Percentiles rank a stretch among this genome's conserved stretches.
phyloP scores from a whole-genome alignment of 1,140 invertebrate species.

The Hylaeus volcanicus region DNA sequence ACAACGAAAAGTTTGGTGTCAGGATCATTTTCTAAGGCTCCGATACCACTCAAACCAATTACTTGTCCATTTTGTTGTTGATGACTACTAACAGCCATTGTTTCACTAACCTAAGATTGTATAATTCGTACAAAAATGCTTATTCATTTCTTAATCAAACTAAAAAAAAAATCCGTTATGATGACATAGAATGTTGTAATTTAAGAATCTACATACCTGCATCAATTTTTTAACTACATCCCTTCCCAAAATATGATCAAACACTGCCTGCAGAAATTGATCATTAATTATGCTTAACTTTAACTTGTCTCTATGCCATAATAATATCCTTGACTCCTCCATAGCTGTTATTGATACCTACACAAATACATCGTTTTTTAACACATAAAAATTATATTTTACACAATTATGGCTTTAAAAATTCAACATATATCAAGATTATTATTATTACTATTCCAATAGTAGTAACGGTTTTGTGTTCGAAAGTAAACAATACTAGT shows the following conservation, averaged over 20 bases:
- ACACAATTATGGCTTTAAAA: conserved; percentile 2
- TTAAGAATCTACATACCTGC: conserved; percentile 83
- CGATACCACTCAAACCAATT: conserved; percentile 72
- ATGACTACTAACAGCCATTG: conserved; percentile 88
- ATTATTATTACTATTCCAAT: no score
- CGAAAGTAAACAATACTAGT: no score
- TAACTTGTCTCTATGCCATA: conserved; percentile 93
- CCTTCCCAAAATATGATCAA: conserved; percentile 92
- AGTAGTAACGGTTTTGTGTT: no score
- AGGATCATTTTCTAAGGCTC: conserved; percentile 81
- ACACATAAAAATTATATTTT: conserved; percentile 6
- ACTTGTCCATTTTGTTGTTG: conserved; percentile 85
- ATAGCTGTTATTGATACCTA: conserved; percentile 93
- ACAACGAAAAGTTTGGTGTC: conserved; percentile 88
- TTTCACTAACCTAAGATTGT: conserved; percentile 86
- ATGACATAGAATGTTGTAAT: neutral
- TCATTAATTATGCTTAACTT: conserved; percentile 92
- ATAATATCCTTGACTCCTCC: conserved; percentile 91
- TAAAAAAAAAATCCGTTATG: no score
- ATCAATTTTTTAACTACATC: conserved; percentile 95
- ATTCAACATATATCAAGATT: no score
- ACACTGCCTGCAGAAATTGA: conserved; percentile 91
- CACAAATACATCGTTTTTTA: conserved; percentile 42
- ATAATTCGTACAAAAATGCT: neutral
- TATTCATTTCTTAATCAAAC: no score